These are phyloP conservation scores for Archips crataeganus DNA, from an alignment of 2,888 invertebrate genomes.

Conservation along the genomic window DNA sequence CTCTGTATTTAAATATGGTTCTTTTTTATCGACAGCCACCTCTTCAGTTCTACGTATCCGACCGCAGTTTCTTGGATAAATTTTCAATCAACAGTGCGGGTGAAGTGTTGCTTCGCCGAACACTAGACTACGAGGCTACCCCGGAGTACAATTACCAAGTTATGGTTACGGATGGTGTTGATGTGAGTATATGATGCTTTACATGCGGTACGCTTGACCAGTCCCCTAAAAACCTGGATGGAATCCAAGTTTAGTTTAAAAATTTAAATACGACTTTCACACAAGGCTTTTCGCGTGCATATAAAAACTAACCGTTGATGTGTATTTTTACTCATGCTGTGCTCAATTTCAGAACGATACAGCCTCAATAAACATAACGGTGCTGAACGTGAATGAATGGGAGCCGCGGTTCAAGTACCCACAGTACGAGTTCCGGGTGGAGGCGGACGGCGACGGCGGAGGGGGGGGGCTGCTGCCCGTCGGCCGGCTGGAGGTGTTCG, in stretches of 20 bases:
- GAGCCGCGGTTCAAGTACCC: constrained; percentile 95
- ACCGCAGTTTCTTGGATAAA: constrained; percentile 89
- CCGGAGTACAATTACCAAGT: constrained; percentile 91
- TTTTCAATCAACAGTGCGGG: constrained; percentile 93
- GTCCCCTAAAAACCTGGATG: background rate
- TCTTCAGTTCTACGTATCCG: constrained; percentile 91
- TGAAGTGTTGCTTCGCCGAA: constrained; percentile 90
- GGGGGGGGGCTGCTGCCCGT: constrained; percentile 67
- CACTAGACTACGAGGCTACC: constrained; percentile 92
- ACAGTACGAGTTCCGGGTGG: constrained; percentile 92
- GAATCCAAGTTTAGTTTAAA: too few relatives aligned
- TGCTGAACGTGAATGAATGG: constrained; percentile 96
- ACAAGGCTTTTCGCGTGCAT: too few relatives aligned
- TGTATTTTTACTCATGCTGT: background rate
- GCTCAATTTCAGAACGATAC: constrained; percentile 90
- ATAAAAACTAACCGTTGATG: too few relatives aligned
- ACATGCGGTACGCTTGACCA: background rate
- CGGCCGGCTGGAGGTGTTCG: constrained; percentile 93
- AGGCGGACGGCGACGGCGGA: constrained; percentile 49
- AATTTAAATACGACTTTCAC: too few relatives aligned
- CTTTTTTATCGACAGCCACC: constrained; percentile 72
- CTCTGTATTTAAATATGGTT: background rate
- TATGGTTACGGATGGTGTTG: constrained; percentile 92
- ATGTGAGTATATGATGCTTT: constrained; percentile 79
- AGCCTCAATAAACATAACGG: constrained; percentile 91